Conservation (phyloP, 2,888 invertebrate species). For the Andrena dorsata region DNA sequence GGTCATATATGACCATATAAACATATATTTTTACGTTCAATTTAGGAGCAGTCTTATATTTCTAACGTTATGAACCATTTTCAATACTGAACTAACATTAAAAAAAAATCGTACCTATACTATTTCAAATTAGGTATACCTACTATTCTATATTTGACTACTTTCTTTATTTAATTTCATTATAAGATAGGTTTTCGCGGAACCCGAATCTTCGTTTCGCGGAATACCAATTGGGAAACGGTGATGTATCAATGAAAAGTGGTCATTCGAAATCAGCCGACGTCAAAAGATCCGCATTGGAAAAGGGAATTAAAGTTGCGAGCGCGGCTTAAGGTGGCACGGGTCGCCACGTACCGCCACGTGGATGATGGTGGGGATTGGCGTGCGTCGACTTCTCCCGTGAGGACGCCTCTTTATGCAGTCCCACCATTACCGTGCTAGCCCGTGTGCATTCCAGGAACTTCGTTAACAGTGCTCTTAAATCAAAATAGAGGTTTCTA, state of each 20-base stretch:
- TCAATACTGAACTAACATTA: no score
- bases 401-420: constrained; percentile 54
- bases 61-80: no score
- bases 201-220: no score
- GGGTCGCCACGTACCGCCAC: constrained; percentile 66
- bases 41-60: no score
- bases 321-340: constrained; percentile 59
- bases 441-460: constrained; percentile 65
- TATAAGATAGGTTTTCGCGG: no score
- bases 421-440: constrained; percentile 49
- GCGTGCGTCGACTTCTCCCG: constrained; percentile 75
- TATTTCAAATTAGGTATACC: no score
- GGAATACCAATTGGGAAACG: no score
- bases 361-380: constrained; percentile 67
- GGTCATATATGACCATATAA: no score
- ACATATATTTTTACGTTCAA: no score
- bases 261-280: background rate
- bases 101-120: no score
- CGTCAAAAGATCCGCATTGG: background rate
- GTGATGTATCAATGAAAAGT: background rate
- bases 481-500: constrained; percentile 66
- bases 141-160: no score
- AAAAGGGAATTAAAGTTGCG: constrained; percentile 10
- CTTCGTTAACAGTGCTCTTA: constrained; percentile 69
- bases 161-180: no score